Evolutionary conservation across 2,113 vertebrate genomes (phyloP).

Genomic region (Tychaedon coryphoeus): DNA sequence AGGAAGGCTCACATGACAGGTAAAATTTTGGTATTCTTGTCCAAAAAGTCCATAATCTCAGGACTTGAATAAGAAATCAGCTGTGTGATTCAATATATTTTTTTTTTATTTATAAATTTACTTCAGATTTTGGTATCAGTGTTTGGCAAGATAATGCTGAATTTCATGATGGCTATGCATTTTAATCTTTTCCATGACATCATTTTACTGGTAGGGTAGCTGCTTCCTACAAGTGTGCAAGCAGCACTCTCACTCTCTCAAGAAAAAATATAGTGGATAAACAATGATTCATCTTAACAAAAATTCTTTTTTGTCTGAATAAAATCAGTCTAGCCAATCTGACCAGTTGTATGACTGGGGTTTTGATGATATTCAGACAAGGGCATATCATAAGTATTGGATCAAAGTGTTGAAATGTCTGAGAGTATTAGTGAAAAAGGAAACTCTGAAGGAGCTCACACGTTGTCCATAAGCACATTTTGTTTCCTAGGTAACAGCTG

Average conservation of each 20-base stretch:
- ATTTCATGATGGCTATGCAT: not conserved
- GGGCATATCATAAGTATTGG: not conserved
- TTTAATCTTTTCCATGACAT: not conserved
- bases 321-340: not conserved
- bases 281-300: not conserved
- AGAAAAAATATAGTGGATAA: not conserved
- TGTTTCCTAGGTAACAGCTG: constrained; percentile 50
- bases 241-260: not conserved
- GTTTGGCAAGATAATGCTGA: not conserved
- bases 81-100: not conserved
- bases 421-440: not conserved
- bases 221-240: not conserved
- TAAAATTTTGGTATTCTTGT: not conserved
- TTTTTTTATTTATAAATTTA: not conserved
- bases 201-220: not conserved
- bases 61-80: not conserved
- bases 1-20: fast-evolving
- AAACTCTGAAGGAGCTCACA: not conserved
- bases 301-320: not conserved
- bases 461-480: not conserved
- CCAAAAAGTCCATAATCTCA: not conserved
- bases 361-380: not conserved
- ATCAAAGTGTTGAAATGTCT: not conserved
- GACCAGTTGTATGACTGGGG: not conserved
- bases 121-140: not conserved